phyloP scores from a whole-genome alignment of 2,888 invertebrate genomes.

The Aleiodes alternator region DNA sequence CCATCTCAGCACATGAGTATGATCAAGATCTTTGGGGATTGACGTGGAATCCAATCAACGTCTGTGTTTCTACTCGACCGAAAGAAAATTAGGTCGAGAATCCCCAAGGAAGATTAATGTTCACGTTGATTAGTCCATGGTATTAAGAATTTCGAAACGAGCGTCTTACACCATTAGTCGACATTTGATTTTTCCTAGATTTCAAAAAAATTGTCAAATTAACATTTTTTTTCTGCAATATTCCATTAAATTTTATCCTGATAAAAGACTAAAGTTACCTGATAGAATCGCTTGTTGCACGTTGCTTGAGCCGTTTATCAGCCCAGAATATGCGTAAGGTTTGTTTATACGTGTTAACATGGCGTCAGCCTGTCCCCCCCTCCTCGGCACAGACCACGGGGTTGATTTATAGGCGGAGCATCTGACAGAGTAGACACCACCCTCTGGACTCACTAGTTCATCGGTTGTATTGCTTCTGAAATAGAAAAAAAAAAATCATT shows the following conservation, averaged over 20 bases:
- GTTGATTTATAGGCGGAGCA: conserved; percentile 75
- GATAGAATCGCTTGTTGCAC: conserved; percentile 60
- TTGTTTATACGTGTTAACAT: conserved; percentile 74
- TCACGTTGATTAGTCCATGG: conserved; percentile 71
- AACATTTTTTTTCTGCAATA: not conserved
- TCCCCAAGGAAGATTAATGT: conserved; percentile 72
- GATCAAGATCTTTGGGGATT: conserved; percentile 61
- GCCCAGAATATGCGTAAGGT: conserved; percentile 66
- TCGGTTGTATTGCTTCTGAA: not conserved
- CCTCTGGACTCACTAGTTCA: conserved; percentile 55
- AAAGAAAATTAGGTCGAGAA: conserved; percentile 72
- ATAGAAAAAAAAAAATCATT: too few relatives aligned
- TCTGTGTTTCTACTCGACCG: conserved; percentile 67
- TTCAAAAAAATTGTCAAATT: conserved; percentile 57
- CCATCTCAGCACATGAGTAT: conserved; percentile 56
- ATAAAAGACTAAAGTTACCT: not conserved
- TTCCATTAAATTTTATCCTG: too few relatives aligned
- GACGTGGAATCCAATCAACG: conserved; percentile 71
- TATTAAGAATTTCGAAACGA: conserved; percentile 60
- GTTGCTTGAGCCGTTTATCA: conserved; percentile 66
- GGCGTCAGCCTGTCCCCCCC: conserved; percentile 71
- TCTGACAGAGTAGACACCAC: conserved; percentile 71
- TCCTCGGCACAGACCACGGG: conserved; percentile 55
- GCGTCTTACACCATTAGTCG: conserved; percentile 66
- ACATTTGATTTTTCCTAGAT: conserved; percentile 66